These are phyloP conservation scores for Phallusia fumigata DNA, from an alignment of 23 tunicate species.

Conservation along the genomic window DNA sequence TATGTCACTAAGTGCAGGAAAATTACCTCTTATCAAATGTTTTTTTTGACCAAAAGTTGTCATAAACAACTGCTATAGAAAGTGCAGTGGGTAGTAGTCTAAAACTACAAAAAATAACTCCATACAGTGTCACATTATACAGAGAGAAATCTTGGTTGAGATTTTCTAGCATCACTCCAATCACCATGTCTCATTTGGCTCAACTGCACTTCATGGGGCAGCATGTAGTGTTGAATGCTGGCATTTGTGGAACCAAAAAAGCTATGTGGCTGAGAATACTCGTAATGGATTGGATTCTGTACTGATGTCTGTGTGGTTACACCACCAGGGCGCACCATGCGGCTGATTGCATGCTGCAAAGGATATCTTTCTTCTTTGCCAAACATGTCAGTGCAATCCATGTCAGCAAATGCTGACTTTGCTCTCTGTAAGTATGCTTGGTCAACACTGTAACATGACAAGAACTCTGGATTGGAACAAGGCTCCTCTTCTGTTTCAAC, in stretches of 20 bases:
- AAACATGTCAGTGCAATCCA: slow-evolving; percentile 26
- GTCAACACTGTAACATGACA: slow-evolving; percentile 46
- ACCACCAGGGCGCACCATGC: slow-evolving; percentile 47
- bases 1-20: no score
- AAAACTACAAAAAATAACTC: not conserved
- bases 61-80: no score
- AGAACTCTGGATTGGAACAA: not conserved
- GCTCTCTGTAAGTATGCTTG: slow-evolving; percentile 39
- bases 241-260: slow-evolving; percentile 32
- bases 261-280: slow-evolving; percentile 19
- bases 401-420: slow-evolving; percentile 48
- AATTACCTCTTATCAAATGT: no score
- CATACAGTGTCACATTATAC: slow-evolving; percentile 26
- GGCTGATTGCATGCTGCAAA: slow-evolving; percentile 46
- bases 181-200: slow-evolving; percentile 42
- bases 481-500: not conserved
- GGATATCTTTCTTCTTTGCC: slow-evolving; percentile 49
- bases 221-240: slow-evolving; percentile 76
- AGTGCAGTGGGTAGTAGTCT: no score
- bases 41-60: no score
- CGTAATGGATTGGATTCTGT: slow-evolving; percentile 44
- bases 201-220: slow-evolving; percentile 80
- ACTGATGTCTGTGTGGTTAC: slow-evolving; percentile 20
- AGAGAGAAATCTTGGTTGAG: slow-evolving; percentile 69
- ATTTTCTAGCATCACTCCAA: slow-evolving; percentile 44